Conservation (phyloP, 2,888 invertebrate species). For the Coelinius sp. region DNA sequence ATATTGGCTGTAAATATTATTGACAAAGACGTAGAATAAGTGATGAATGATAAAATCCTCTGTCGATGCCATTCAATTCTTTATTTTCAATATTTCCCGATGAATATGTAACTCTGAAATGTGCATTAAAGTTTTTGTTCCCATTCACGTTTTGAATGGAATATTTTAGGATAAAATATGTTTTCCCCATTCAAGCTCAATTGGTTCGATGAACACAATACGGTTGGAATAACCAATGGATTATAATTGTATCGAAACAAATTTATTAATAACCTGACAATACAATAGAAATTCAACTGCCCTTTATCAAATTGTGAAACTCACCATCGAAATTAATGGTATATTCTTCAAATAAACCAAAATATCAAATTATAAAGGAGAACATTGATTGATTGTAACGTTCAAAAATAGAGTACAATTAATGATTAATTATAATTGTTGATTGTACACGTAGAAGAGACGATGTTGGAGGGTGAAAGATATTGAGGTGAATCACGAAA, state of each 20-base stretch:
- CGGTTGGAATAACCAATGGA: slow-evolving; percentile 2
- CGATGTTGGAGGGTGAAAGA: neutral
- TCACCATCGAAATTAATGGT: too few species aligned
- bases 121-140: too few species aligned
- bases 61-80: too few species aligned
- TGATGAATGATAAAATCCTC: too few species aligned
- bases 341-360: too few species aligned
- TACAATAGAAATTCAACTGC: too few species aligned
- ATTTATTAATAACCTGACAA: too few species aligned
- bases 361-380: too few species aligned
- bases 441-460: neutral
- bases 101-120: neutral
- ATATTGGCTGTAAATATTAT: neutral
- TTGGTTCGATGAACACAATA: neutral
- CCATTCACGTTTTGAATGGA: neutral
- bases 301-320: too few species aligned
- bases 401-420: neutral
- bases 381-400: neutral
- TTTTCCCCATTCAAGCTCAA: neutral
- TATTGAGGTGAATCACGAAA: slow-evolving; percentile 4
- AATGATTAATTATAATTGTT: neutral
- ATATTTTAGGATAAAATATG: neutral
- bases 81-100: neutral
- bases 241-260: too few species aligned
- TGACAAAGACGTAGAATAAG: neutral